Evolutionary conservation across 2,888 invertebrate species (phyloP), one percentile per base, ranked within the genome.

Genomic region (Andrena trimmerana): DNA sequence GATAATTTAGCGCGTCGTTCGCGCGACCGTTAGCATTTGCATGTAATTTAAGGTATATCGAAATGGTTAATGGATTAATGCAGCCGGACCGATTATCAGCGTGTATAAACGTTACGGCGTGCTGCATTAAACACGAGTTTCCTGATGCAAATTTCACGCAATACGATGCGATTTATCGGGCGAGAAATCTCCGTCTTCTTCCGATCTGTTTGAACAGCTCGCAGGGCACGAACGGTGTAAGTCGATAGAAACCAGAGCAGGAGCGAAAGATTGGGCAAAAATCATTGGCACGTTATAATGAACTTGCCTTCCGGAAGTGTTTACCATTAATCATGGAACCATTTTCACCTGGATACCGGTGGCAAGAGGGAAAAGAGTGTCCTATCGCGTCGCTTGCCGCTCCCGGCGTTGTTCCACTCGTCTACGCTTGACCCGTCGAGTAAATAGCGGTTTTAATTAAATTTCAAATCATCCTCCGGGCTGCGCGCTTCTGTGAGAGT

Each of bases 381-480:
- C 71, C 63, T 66, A 60, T 52, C 52, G 60, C 8, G 36, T 24
- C 57, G 72, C 65, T 63, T 52, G 50, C 62, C 62, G n/a, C 59
- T 77, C 62, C 33, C 60, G 66, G 48, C 72, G 54, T 54, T 33
- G 73, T 63, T 70, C 33, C 65, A 62, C 52, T 52, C 69, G 57
- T 8, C 48, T 60, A 42, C 76, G 66, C 83, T 78, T 71, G 83
- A 71, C 84, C 57, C 81, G 59, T 24, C 84, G 84, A 72, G 85
- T 85, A 88, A 90, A 89, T 90, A 87, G 83, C 84, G 81, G 82
- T 88, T 90, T 90, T 90, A 90, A 91, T 91, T 90, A 89, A 88
- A 90, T 87, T 85, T 90, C 85, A 84, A 89, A 86, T 88, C 83
- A 89, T 87, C 85, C 82, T 79, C 83, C 71, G 29, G 63, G 6